phyloP scores from a whole-genome alignment of 30 jellyfish, hydroid and myxozoan genomes.

The Catostylus mosaicus region DNA sequence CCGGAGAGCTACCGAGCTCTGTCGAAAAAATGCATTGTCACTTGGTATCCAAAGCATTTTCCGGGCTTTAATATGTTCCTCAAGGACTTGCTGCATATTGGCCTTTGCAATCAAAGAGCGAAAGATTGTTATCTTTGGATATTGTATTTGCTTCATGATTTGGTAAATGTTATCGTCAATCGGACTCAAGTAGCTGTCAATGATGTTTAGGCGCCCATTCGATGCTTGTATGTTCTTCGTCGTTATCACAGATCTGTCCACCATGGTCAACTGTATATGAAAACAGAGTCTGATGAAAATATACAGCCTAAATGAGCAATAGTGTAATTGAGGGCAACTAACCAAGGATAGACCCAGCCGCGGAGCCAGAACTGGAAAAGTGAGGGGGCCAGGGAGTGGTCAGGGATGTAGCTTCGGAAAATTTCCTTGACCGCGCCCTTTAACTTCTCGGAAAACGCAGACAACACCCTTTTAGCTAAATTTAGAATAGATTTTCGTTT shows the following conservation, averaged over 20 bases:
- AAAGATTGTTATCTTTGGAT: constrained; percentile 41
- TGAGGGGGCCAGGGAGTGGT: too few species aligned
- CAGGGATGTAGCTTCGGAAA: too few species aligned
- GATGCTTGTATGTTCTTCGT: constrained; percentile 8
- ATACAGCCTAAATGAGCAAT: too few species aligned
- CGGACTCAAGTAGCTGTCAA: constrained; percentile 49
- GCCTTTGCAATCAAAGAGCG: constrained; percentile 21
- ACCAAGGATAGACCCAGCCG: too few species aligned
- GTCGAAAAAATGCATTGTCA: constrained; percentile 41
- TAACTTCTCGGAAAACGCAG: too few species aligned
- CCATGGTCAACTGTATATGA: constrained; percentile 33
- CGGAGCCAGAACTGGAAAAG: too few species aligned
- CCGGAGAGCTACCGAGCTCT: constrained; percentile 15
- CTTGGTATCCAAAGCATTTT: constrained; percentile 59
- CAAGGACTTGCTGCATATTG: constrained; percentile 12
- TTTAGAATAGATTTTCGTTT: too few species aligned
- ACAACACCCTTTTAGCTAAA: too few species aligned
- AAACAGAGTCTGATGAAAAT: too few species aligned
- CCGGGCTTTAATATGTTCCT: constrained; percentile 16
- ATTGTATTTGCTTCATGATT: constrained; percentile 20
- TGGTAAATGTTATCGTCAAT: constrained; percentile 39
- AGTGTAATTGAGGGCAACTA: too few species aligned
- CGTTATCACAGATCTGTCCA: constrained; percentile 25
- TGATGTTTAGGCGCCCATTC: constrained; percentile 57
- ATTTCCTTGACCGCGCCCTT: too few species aligned